Percentiles rank a stretch among this genome's conserved stretches.
Evolutionary conservation across 2,888 invertebrate species (phyloP).

Genomic region (Stenoptilia bipunctidactyla): DNA sequence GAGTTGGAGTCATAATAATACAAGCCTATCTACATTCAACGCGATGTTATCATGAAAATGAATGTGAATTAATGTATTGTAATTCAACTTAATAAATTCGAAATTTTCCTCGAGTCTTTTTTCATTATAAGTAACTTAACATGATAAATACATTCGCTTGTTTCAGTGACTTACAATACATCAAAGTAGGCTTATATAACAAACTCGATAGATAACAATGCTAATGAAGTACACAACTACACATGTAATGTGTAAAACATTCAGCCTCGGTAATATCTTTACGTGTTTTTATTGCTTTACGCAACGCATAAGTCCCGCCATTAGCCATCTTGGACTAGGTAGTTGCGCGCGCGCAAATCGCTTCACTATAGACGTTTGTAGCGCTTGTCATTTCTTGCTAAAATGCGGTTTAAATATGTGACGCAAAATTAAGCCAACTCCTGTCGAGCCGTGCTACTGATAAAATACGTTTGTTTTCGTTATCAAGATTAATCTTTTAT

Average conservation of each 20-base stretch:
- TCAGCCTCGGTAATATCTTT: neutral
- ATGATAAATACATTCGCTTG: no score
- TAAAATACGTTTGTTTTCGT: conserved; percentile 55
- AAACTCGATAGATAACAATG: neutral
- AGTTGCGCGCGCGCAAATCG: no score
- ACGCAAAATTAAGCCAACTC: conserved; percentile 15
- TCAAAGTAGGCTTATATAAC: neutral
- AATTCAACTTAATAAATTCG: no score
- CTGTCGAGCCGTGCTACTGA: conserved; percentile 26
- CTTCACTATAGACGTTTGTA: no score
- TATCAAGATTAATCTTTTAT: conserved; percentile 51
- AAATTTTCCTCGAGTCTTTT: no score
- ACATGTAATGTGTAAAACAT: neutral
- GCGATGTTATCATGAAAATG: no score
- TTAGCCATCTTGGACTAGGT: no score
- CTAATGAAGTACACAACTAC: neutral
- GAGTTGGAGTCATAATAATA: conserved; percentile 43
- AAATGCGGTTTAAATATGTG: conserved; percentile 4
- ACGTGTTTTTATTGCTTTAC: neutral
- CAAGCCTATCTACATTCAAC: no score
- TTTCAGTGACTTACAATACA: no score
- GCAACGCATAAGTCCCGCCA: neutral
- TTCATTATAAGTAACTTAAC: no score
- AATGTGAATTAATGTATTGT: no score
- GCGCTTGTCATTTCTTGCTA: no score